phyloP scores from a whole-genome alignment of 2,113 vertebrate genomes.

The Seriola dumerili region DNA sequence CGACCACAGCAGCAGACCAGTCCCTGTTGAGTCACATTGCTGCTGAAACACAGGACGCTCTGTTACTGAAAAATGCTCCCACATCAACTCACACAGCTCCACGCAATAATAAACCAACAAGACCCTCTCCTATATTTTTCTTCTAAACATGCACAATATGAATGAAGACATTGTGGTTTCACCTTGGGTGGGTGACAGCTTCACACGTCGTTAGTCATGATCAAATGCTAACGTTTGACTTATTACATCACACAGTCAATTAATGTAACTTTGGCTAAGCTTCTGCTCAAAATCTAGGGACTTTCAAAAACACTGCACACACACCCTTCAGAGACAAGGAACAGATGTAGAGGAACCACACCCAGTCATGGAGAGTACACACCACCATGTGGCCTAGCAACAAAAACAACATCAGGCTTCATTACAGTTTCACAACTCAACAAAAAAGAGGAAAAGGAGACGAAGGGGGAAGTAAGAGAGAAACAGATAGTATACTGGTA shows the following conservation, averaged over 20 bases:
- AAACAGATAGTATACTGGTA: conserved; percentile 14
- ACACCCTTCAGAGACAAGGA: conserved; percentile 61
- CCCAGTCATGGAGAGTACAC: conserved; percentile 65
- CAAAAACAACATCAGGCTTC: conserved; percentile 69
- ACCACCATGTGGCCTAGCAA: conserved; percentile 73
- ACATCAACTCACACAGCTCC: conserved; percentile 29
- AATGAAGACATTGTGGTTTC: conserved; percentile 44
- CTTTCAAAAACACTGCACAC: conserved; percentile 37
- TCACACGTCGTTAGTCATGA: conserved; percentile 27
- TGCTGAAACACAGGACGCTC: conserved; percentile 61
- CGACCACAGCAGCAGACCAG: conserved; percentile 45
- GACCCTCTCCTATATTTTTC: background rate
- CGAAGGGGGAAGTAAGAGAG: conserved; percentile 1
- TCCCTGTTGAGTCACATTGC: conserved; percentile 65
- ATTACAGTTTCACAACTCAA: conserved; percentile 49
- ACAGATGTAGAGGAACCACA: conserved; percentile 74
- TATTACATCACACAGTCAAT: conserved; percentile 21
- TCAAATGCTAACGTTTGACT: conserved; percentile 9
- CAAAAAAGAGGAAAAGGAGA: conserved; percentile 51
- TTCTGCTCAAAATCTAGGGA: conserved; percentile 44
- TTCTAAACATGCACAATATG: background rate
- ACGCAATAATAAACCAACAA: conserved; percentile 15
- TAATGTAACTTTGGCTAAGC: conserved; percentile 30
- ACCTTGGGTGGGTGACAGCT: conserved; percentile 17
- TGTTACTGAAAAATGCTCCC: conserved; percentile 55